Evolutionary conservation across 2,888 invertebrate genomes (phyloP), one percentile per base, ranked within the genome.

Genomic region (Allolobophora icterica): DNA sequence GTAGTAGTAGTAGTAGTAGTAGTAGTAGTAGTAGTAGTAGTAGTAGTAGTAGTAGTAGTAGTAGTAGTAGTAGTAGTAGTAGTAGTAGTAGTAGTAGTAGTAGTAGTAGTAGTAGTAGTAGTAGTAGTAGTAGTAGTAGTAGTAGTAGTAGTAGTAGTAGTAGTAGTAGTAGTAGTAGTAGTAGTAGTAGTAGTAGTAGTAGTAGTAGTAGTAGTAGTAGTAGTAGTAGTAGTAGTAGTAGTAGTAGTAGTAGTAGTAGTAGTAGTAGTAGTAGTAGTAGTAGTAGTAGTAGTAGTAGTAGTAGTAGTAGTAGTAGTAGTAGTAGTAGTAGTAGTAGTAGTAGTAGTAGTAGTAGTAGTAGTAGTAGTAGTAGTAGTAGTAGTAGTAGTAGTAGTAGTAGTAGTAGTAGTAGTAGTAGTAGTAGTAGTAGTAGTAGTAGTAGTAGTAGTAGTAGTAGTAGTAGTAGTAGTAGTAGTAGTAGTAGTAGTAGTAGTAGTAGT

Each of bases 31-130:
- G 71, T n/a, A 71, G 71, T 71, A 71, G 71, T 71, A 71, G 71
- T 71, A 71, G 71, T 71, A 71, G 71, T 71, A 71, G 71, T 71
- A 71, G 71, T 71, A 71, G 71, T 71, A 71, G 71, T 71, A 71
- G 71, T 71, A 71, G 71, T 71, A 71, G 71, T 71, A 71, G 71
- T 71, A 71, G 71, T 71, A 71, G 71, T 71, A 8, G 71, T 71
- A 6, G 71, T 71, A 6, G 71, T 71, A 6, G 71, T 71, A n/a
- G 71, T 21, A n/a, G 71, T 21, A 71, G 38, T 71, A 30, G 71
- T 71, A n/a, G 71, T 71, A n/a, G 71, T 71, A 71, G n/a, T 71
- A n/a, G 71, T 71, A n/a, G 71, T 71, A 11, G 71, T 38, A 38
- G 38, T 38, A 38, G 38, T 38, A 38, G 38, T 38, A 38, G 38